Evolutionary conservation across 2,113 vertebrate species (phyloP), one percentile per base, ranked within the genome.

Genomic region (Nettapus auritus): DNA sequence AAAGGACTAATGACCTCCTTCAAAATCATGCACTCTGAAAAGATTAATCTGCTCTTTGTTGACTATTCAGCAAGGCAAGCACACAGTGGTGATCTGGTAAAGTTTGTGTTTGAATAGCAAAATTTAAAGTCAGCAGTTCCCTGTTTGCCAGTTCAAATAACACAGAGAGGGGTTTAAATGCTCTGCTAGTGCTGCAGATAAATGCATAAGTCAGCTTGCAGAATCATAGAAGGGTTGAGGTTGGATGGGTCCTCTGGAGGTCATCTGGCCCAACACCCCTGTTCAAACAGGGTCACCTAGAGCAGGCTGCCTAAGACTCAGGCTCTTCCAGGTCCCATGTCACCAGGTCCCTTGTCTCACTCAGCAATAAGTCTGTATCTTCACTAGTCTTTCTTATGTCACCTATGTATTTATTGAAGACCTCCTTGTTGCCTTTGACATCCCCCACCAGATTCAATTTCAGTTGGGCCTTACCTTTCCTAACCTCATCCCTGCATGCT

Each of bases 41-140:
- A 93, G 62, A 89, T 57, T 88, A 96, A 94, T 86, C 63, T 92
- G 59, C 42, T 85, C 46, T 66, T 96, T 76, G 69, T 86, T 36
- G 76, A 62, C 62, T 86, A 55, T 86, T 88, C 82, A 93, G 78
- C 94, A 95, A 97, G 81, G 55, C 62, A 93, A 86, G 70, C 67
- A 93, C 63, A 62, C 23, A 81, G 83, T 38, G 57, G 52, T 55
- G 70, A 66, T 95, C 44, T 59, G 59, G 40, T 94, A 87, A 96
- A 94, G 28, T 69, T 33, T 67, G n/a, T 57, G 13, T 60, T 82
- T 90, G 76, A 95, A 86, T 91, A 92, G 82, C 29, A 94, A 73
- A 85, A 53, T 48, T 56, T 64, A 38, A 85, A 83, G 75, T 82
- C 75, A 87, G 55, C 62, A 78, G 53, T 53, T 79, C 20, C 23